A percentile compares a stretch with the other conserved stretches of the same genome.
Conservation (phyloP, 2,797 vertebrate genomes). For the Nasua narica region DNA sequence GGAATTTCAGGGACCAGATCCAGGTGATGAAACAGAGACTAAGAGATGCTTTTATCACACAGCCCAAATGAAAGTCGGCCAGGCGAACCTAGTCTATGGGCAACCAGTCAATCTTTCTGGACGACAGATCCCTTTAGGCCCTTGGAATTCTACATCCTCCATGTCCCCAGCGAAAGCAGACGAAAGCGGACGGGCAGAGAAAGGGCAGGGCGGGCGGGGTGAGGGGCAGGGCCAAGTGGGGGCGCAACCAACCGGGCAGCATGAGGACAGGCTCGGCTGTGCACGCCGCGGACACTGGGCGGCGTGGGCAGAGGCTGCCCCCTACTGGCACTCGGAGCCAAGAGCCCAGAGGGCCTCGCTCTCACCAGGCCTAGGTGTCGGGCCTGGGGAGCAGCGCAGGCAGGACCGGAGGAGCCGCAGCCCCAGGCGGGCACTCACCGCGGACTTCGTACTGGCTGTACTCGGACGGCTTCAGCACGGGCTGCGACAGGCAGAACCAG, state of each 20-base stretch:
- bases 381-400: no score
- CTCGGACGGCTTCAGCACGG: slow-evolving; percentile 91
- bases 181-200: neutral
- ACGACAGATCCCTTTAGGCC: neutral
- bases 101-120: neutral
- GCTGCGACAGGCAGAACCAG: slow-evolving; percentile 94
- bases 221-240: neutral
- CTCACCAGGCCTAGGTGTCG: no score
- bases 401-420: accelerated
- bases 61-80: neutral
- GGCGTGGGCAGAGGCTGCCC: neutral
- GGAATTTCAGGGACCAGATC: neutral
- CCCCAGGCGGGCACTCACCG: slow-evolving; percentile 81
- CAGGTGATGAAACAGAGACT: neutral
- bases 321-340: neutral
- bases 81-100: neutral
- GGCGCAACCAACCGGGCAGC: neutral
- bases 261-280: neutral
- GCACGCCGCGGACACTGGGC: accelerated
- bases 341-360: neutral
- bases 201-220: neutral
- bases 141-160: neutral
- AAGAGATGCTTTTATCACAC: accelerated
- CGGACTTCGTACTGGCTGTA: slow-evolving; percentile 96
- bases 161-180: neutral